A percentile compares a stretch with the other conserved stretches of the same genome.
Evolutionary conservation across 1,140 invertebrate genomes (phyloP).

Genomic region (Mizuhopecten yessoensis): DNA sequence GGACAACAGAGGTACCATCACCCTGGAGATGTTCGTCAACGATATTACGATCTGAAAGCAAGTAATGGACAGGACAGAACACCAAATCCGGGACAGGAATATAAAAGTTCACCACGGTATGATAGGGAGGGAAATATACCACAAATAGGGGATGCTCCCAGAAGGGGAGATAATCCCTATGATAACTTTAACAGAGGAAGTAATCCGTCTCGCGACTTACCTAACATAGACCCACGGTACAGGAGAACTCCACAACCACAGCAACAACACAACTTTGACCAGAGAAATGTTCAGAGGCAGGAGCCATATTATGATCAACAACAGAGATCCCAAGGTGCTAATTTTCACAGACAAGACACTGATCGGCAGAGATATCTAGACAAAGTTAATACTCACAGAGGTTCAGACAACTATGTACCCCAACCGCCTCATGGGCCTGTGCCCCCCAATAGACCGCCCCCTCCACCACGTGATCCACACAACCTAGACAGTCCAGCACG

Average conservation of each 20-base stretch:
- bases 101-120: not conserved
- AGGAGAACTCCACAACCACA: not conserved
- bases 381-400: not conserved
- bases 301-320: not conserved
- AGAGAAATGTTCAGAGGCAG: not conserved
- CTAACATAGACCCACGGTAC: not conserved
- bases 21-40: not conserved
- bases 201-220: not conserved
- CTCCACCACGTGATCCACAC: not conserved
- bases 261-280: not conserved
- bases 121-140: not conserved
- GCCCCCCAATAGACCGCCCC: not conserved
- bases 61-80: not conserved
- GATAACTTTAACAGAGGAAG: conserved; percentile 8
- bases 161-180: not conserved
- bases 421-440: not conserved
- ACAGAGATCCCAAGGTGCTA: not conserved
- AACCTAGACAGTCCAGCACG: not conserved
- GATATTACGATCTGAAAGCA: conserved; percentile 20
- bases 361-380: not conserved
- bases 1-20: not conserved
- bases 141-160: not conserved
- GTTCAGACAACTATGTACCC: not conserved
- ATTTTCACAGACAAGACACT: not conserved
- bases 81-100: not conserved